phyloP scores from a whole-genome alignment of 2,113 vertebrate genomes.

The Periophthalmus modestus region DNA sequence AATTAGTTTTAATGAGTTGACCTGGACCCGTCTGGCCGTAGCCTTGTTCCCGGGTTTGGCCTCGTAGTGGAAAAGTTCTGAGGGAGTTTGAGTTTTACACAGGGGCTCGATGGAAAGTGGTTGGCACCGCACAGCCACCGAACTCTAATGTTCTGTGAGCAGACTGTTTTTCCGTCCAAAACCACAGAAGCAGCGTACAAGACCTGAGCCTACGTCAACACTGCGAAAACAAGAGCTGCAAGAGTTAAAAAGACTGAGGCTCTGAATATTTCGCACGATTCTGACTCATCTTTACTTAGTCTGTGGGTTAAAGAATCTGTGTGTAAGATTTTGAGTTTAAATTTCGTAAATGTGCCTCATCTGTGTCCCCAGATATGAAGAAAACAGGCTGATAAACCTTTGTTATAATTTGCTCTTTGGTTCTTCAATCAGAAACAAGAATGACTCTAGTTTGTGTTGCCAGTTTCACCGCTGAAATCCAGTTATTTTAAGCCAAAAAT shows the following conservation, averaged over 20 bases:
- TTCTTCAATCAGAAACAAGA: no score
- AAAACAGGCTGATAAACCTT: no score
- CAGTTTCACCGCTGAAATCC: no score
- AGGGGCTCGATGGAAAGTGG: conserved; percentile 65
- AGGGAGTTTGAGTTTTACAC: conserved; percentile 47
- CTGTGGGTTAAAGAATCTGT: no score
- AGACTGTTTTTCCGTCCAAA: conserved; percentile 66
- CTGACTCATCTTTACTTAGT: no score
- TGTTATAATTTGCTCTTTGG: no score
- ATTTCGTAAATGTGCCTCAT: no score
- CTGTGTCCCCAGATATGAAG: no score
- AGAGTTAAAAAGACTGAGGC: neutral
- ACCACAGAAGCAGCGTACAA: conserved; percentile 27
- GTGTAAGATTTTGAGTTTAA: no score
- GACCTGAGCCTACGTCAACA: conserved; percentile 33
- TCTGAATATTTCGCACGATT: no score
- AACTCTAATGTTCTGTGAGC: conserved; percentile 61
- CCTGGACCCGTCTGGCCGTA: conserved; percentile 23
- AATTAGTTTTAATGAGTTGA: conserved; percentile 12
- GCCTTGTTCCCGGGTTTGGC: neutral
- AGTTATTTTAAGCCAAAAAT: no score
- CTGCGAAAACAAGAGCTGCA: neutral
- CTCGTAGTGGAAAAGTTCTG: conserved; percentile 50
- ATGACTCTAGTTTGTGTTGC: no score
- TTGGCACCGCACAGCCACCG: conserved; percentile 50